Evolutionary conservation across 64 coral and sea anemone species (phyloP).

Genomic region (Cladopsammia gracilis): DNA sequence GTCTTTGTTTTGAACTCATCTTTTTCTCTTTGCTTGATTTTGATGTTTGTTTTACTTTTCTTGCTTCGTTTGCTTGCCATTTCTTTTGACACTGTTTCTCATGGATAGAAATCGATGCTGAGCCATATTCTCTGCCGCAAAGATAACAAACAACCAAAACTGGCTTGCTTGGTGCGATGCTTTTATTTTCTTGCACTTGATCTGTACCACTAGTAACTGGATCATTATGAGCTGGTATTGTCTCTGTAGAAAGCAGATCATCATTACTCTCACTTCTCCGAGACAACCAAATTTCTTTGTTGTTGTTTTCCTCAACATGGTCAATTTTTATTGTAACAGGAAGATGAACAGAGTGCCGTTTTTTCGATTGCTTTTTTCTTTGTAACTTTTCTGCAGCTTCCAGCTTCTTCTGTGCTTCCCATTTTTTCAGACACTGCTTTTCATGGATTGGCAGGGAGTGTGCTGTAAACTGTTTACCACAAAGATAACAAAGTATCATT

Average conservation of each 20-base stretch:
- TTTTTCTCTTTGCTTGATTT: constrained; percentile 41
- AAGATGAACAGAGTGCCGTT: constrained; percentile 78
- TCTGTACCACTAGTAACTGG: not conserved
- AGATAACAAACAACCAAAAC: constrained; percentile 88
- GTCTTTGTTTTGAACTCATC: constrained; percentile 31
- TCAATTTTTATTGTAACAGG: constrained; percentile 71
- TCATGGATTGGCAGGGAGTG: constrained; percentile 96
- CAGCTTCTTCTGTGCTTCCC: constrained; percentile 72
- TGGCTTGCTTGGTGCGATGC: constrained; percentile 37
- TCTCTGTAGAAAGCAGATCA: not conserved
- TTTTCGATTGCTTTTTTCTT: constrained; percentile 60
- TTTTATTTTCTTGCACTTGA: constrained; percentile 16
- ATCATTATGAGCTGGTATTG: not conserved
- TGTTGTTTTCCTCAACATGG: constrained; percentile 53
- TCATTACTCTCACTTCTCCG: constrained; percentile 33
- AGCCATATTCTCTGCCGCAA: constrained; percentile 91
- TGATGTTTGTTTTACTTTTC: constrained; percentile 72
- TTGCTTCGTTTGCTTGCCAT: constrained; percentile 55
- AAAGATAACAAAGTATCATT: constrained; percentile 94
- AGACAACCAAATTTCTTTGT: not conserved
- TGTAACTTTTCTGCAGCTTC: constrained; percentile 71
- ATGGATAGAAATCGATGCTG: constrained; percentile 91
- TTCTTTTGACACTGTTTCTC: constrained; percentile 97
- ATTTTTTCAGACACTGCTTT: constrained; percentile 97
- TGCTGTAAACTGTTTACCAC: constrained; percentile 94